Conservation (phyloP, 2,888 invertebrate genomes). For the Neria commutata region DNA sequence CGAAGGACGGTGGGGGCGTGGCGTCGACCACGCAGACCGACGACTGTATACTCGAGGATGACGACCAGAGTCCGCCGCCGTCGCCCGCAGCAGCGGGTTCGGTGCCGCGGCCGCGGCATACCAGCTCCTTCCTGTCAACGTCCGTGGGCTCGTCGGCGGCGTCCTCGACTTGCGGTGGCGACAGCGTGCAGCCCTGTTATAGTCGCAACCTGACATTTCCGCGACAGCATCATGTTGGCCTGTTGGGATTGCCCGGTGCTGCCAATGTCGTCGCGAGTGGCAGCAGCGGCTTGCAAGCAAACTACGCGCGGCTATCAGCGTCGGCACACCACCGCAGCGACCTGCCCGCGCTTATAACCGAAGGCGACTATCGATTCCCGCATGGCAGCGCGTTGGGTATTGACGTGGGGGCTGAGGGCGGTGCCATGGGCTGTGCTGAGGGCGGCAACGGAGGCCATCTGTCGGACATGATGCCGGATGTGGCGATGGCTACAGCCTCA, state of each 20-base stretch:
- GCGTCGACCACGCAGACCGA: slow-evolving; percentile 51
- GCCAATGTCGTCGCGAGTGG: slow-evolving; percentile 37
- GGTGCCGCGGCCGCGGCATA: slow-evolving; percentile 36
- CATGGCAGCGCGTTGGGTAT: slow-evolving; percentile 47
- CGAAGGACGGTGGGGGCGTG: slow-evolving; percentile 31
- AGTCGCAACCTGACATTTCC: slow-evolving; percentile 71
- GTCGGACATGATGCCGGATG: slow-evolving; percentile 88
- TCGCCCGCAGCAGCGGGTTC: slow-evolving; percentile 60
- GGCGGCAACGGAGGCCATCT: slow-evolving; percentile 74
- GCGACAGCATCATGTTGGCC: slow-evolving; percentile 59
- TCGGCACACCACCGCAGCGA: slow-evolving; percentile 65
- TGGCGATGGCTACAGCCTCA: slow-evolving; percentile 87
- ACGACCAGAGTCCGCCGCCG: slow-evolving; percentile 59
- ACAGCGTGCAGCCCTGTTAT: slow-evolving; percentile 63
- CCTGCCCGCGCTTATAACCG: slow-evolving; percentile 70
- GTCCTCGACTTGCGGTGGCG: slow-evolving; percentile 45
- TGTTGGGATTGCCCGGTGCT: slow-evolving; percentile 37
- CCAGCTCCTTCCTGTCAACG: slow-evolving; percentile 57
- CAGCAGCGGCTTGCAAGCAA: slow-evolving; percentile 44
- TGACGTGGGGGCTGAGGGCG: slow-evolving; percentile 44
- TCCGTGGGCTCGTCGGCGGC: slow-evolving; percentile 45
- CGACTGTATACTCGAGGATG: slow-evolving; percentile 52
- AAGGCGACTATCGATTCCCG: slow-evolving; percentile 65
- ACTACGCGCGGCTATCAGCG: slow-evolving; percentile 54
- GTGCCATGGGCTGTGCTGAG: slow-evolving; percentile 67